Base-by-base conservation (phyloP, 2,797 vertebrate species). In the Heliangelus exortis region DNA sequence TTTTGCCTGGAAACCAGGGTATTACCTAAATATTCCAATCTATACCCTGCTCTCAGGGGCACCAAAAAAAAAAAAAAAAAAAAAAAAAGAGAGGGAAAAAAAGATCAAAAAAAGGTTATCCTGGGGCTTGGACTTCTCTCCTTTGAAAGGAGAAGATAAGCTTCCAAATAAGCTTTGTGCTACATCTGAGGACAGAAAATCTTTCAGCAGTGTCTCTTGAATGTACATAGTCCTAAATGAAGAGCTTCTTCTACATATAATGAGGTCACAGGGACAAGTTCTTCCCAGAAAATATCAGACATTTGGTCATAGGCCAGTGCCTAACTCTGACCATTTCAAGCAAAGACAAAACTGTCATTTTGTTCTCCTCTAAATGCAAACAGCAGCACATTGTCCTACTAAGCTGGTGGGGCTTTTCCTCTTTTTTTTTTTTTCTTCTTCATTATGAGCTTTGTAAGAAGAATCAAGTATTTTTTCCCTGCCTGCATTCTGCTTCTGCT, bases 371-470 rank as follows among this genome's bases (percentile, higher is more conserved):
- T 66, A 55, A 66, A 53, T 16, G 36, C 77, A 83, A 69, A 87
- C 71, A 92, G 94, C 84, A 96, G 89, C 73, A 65, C 78, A 39
- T 73, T 77, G 74, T 88, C 55, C 78, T 31, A 50, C 39, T 33
- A 57, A 75, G 59, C 67, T 80, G 53, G 26, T 39, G 45, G 31
- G 28, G 6, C 66, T 93, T 48, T 47, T 21, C 25, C 17, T 48
- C 45, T 31, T 50, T 45, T 9, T 5, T 23, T 14, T 8, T 43
- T 69, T 45, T 7, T 15, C 3, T 45, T 47, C 36, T 54, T 79
- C 29, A 53, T 48, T 55, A 68, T 3, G 23, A 69, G 41, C 23
- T 57, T 63, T 25, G 36, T 57, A 1, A 59, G 25, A 10, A 47
- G 39, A n/a, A 25, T 58, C 57, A 66, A 6, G 1, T 31, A 15